Percentiles rank a stretch among this genome's conserved stretches.
phyloP scores from a whole-genome alignment of 2,797 vertebrate species.

The Phoeniculus purpureus region DNA sequence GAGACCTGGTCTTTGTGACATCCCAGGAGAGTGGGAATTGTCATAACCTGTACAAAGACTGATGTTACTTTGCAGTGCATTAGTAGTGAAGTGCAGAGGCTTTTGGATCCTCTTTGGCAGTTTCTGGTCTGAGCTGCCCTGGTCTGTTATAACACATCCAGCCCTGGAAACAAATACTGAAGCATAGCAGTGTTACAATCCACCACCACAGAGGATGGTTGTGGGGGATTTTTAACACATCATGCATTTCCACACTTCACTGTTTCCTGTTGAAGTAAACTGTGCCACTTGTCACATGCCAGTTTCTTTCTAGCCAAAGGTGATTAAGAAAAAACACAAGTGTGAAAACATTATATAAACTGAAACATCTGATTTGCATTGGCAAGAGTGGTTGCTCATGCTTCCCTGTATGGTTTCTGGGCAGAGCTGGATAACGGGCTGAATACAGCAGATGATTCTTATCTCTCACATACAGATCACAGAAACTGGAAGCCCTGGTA shows the following conservation, averaged over 20 bases:
- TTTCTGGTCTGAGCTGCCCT: background rate
- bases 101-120: background rate
- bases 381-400: background rate
- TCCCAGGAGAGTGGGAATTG: background rate
- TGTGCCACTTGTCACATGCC: background rate
- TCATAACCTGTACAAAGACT: background rate
- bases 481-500: background rate
- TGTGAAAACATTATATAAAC: constrained; percentile 5
- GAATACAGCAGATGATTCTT: background rate
- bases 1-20: background rate
- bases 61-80: background rate
- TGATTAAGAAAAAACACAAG: background rate
- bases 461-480: background rate
- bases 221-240: background rate
- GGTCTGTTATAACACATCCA: background rate
- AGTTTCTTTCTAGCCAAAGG: background rate
- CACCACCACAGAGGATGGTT: accelerated
- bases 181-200: background rate
- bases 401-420: background rate
- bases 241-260: background rate
- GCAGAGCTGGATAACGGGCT: constrained; percentile 5
- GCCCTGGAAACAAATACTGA: background rate
- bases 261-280: background rate
- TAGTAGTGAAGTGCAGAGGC: background rate
- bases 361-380: constrained; percentile 16